Evolutionary conservation across 2,797 vertebrate species (phyloP).

Genomic region (Eulemur mongoz): DNA sequence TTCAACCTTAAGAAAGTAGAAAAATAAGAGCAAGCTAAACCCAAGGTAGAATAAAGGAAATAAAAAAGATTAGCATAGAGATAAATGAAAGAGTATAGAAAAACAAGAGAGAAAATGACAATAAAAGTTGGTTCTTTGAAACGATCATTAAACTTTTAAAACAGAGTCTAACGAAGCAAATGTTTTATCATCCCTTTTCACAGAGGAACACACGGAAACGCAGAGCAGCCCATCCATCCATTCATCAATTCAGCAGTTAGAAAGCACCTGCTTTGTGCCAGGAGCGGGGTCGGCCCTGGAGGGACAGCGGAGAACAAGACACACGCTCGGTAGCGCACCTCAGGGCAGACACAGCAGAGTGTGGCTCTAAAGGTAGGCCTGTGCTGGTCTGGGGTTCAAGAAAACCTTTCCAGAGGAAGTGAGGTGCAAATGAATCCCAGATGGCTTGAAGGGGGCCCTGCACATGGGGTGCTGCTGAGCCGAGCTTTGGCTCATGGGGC

Average conservation of each 20-base stretch:
- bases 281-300: background rate
- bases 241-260: background rate
- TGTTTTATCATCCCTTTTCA: background rate
- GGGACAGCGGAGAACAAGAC: background rate
- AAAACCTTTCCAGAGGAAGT: background rate
- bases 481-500: background rate
- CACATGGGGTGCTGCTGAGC: background rate
- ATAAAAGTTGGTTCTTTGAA: background rate
- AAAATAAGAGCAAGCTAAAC: background rate
- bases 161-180: background rate
- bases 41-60: background rate
- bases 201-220: background rate
- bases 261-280: background rate
- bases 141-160: conserved; percentile 5
- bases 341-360: background rate
- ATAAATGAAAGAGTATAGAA: background rate
- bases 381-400: background rate
- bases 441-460: background rate
- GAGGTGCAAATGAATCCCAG: background rate
- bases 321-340: too few relatives aligned
- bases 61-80: background rate
- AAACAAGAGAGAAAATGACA: background rate
- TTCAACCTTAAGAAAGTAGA: background rate
- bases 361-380: background rate
- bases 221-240: background rate